Evolutionary conservation across 2,888 invertebrate species (phyloP).

Genomic region (Julus scandinavius): DNA sequence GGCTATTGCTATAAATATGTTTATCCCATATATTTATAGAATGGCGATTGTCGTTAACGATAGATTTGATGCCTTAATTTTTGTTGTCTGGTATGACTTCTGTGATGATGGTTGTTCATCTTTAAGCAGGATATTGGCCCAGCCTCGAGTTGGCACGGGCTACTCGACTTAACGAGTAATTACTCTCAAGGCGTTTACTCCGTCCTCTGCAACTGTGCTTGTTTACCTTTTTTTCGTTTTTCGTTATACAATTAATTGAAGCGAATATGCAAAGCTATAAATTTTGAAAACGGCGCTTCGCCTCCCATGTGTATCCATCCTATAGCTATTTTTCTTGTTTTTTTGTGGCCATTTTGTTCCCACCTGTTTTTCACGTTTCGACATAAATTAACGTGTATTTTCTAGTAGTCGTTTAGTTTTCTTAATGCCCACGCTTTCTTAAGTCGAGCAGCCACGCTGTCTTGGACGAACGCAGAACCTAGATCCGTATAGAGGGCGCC

Average conservation of each 20-base stretch:
- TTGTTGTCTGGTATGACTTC: background rate
- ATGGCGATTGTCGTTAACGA: no score
- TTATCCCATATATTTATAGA: no score
- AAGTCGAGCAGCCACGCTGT: slow-evolving; percentile 1
- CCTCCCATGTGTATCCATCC: slow-evolving; percentile 11
- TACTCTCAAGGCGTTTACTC: background rate
- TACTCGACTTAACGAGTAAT: slow-evolving; percentile 8
- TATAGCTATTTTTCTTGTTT: background rate
- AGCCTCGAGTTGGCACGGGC: background rate
- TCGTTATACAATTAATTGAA: background rate
- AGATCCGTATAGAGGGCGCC: background rate
- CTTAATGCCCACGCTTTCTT: background rate
- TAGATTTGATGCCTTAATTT: no score
- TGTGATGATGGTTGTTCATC: background rate
- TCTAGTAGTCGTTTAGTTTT: slow-evolving; percentile 10
- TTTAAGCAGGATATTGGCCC: slow-evolving; percentile 21
- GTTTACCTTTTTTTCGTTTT: background rate
- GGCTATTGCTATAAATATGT: no score
- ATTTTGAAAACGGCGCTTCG: background rate
- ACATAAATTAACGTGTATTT: background rate
- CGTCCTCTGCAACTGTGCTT: slow-evolving; percentile 1
- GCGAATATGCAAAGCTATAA: background rate
- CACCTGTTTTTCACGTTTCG: background rate
- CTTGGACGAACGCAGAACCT: background rate
- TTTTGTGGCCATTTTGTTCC: background rate